Conservation (phyloP, 2,113 vertebrate genomes). For the Mesoclemmys tuberculata region DNA sequence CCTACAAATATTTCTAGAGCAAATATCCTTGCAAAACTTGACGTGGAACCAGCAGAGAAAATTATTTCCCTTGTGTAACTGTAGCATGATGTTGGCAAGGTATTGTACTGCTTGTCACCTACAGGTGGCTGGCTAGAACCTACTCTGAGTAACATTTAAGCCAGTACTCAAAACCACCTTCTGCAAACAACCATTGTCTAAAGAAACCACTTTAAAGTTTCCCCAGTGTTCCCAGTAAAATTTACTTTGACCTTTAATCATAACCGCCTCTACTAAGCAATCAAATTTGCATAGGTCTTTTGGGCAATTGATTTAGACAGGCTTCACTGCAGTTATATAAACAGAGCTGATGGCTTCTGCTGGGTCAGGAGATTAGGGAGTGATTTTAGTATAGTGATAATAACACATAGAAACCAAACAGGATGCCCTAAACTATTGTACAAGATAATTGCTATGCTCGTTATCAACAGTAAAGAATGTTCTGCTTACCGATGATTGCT, state of each 20-base stretch:
- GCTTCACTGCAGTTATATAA: not conserved
- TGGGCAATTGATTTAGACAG: not conserved
- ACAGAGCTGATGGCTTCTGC: not conserved
- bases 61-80: not conserved
- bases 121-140: not conserved
- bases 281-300: not conserved
- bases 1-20: not conserved
- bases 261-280: not conserved
- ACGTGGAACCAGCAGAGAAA: not conserved
- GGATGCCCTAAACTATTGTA: slow-evolving; percentile 26
- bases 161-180: fast-evolving
- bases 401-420: slow-evolving; percentile 43
- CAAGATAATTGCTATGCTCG: not conserved
- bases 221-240: not conserved
- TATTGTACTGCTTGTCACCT: not conserved
- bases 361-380: not conserved
- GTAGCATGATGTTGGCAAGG: not conserved
- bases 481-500: slow-evolving; percentile 38
- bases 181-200: fast-evolving
- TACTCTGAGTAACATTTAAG: not conserved
- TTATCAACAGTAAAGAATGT: slow-evolving; percentile 40
- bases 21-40: not conserved
- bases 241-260: fast-evolving
- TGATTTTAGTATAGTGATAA: slow-evolving; percentile 1
- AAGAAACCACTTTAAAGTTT: not conserved